Percentiles rank a stretch among this genome's conserved stretches.
These are phyloP conservation scores for Pangasius mekongensis DNA, from an alignment of 2,797 vertebrate species.

Conservation along the genomic window DNA sequence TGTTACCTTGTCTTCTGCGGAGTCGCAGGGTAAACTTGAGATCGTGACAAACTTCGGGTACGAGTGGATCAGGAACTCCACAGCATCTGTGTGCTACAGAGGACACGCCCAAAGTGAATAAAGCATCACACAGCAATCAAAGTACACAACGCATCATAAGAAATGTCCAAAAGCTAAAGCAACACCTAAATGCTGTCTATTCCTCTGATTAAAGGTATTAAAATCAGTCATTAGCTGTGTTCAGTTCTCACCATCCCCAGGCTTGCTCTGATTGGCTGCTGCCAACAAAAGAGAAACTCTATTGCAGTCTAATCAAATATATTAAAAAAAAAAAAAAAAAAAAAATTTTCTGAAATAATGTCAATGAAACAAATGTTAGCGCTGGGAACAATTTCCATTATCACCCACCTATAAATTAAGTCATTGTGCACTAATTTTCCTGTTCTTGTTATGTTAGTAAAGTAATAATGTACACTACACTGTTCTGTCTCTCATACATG, in stretches of 20 bases:
- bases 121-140: not conserved
- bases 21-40: conserved; percentile 81
- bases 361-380: not conserved
- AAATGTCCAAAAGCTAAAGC: not conserved
- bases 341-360: not conserved
- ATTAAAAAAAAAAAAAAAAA: too few relatives aligned
- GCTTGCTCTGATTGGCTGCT: not conserved
- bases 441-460: not conserved
- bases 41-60: conserved; percentile 87
- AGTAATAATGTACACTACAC: not conserved
- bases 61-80: conserved; percentile 89
- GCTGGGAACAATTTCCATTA: not conserved
- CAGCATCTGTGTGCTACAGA: conserved; percentile 80
- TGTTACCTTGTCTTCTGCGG: conserved; percentile 80
- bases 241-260: not conserved
- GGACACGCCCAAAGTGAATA: not conserved
- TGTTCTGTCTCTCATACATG: not conserved
- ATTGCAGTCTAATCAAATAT: not conserved
- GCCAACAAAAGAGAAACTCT: not conserved
- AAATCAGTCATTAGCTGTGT: not conserved
- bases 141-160: not conserved
- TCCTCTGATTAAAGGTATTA: not conserved
- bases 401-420: not conserved
- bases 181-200: not conserved
- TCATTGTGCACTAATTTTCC: not conserved